Evolutionary conservation across 2,797 vertebrate species (phyloP), one percentile per base, ranked within the genome.

Genomic region (Enteromius trimaculatus): DNA sequence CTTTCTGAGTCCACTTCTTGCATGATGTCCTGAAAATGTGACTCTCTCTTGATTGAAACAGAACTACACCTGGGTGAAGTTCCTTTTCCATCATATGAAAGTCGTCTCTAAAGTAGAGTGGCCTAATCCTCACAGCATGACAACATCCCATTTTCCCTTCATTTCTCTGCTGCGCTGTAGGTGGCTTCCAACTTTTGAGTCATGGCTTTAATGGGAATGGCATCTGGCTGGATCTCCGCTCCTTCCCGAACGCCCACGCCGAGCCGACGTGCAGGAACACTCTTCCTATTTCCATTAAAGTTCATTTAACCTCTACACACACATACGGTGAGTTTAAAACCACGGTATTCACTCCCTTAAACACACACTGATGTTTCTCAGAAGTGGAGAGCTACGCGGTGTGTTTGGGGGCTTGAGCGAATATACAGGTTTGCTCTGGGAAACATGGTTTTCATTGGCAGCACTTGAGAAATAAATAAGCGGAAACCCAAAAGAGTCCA

Each of bases 101-200:
- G 75, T 80, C 76, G 82, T 80, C 86, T 84, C 68, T 70, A 82
- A 65, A 14, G 68, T 77, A 42, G 26, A 84, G 81, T 65, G 75
- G 79, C 66, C 81, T 87, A 77, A 86, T 87, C 71, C 77, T 74
- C 87, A 37, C 86, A 87, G 86, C 84, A 86, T 85, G 84, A 88
- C 87, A 84, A 68, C 79, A 64, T 84, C 65, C 86, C 79, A 87
- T 88, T 88, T 86, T 80, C 86, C 85, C 75, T 84, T 71, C 78
- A 81, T 84, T 85, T 85, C 64, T n/a, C 83, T 60, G 76, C 72
- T 44, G 60, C 86, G 53, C 84, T 86, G 85, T 88, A 85, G 86
- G 88, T 86, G 87, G 86, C 85, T 88, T 88, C 86, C 86, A 89
- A 86, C 80, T 77, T 86, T 86, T 87, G 86, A 88, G 87, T 90